These are phyloP conservation scores for Ispidina picta DNA, from an alignment of 2,797 vertebrate species.

Conservation along the genomic window DNA sequence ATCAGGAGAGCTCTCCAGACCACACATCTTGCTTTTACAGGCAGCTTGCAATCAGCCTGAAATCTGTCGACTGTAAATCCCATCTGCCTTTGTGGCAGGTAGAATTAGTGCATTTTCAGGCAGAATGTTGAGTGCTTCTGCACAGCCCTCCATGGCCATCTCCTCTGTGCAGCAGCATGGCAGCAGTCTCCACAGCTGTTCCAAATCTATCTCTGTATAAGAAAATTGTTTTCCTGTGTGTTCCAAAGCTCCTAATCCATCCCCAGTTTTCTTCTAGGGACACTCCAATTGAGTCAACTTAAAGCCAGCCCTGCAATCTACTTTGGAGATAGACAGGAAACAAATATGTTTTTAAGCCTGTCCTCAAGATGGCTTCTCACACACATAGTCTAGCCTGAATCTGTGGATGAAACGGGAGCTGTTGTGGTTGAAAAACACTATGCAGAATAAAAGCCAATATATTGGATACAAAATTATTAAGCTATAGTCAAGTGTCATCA, in stretches of 20 bases:
- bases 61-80: background rate
- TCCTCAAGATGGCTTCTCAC: background rate
- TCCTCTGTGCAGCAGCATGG: background rate
- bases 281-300: background rate
- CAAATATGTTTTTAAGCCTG: accelerated
- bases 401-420: background rate
- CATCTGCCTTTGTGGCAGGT: background rate
- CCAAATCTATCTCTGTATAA: background rate
- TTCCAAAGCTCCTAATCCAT: constrained; percentile 5
- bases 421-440: background rate
- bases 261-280: background rate
- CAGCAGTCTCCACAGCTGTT: constrained; percentile 15
- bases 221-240: background rate
- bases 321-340: background rate
- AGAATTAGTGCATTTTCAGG: background rate
- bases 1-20: background rate
- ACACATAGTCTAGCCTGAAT: background rate
- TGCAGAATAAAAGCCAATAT: background rate
- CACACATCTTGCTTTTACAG: background rate
- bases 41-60: background rate
- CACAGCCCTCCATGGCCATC: background rate
- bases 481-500: background rate
- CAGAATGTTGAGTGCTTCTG: background rate
- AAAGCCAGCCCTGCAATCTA: background rate
- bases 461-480: background rate